Evolutionary conservation across 2,113 vertebrate genomes (phyloP).

Genomic region (Ptyas mucosa): DNA sequence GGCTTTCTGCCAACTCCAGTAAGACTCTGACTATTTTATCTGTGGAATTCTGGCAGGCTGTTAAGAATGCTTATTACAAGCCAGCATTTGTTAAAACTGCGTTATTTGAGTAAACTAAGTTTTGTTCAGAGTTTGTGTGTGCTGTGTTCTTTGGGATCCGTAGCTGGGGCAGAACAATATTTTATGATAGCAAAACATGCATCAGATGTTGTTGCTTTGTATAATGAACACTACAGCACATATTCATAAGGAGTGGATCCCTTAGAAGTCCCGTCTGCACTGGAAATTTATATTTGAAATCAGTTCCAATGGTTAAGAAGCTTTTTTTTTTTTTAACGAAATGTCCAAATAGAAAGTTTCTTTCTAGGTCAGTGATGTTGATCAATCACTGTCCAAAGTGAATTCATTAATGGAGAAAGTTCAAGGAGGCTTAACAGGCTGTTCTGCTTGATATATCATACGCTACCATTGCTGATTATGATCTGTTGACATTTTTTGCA

Average conservation of each 20-base stretch:
- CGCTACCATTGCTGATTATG: background rate
- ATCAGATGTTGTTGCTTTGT: background rate
- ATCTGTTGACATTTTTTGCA: constrained; percentile 60
- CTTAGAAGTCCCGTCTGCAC: background rate
- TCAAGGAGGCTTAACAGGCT: constrained; percentile 47
- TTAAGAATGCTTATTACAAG: no score
- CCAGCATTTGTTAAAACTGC: no score
- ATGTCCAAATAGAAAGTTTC: background rate
- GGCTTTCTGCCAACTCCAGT: no score
- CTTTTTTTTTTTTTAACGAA: background rate
- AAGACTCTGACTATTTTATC: no score
- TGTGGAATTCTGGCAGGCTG: no score
- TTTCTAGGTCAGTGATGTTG: background rate
- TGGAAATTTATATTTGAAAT: background rate
- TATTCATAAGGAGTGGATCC: background rate
- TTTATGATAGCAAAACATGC: background rate
- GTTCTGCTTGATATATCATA: constrained; percentile 38
- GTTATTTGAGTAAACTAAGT: no score
- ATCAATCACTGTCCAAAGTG: background rate
- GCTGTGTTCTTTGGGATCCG: no score
- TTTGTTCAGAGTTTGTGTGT: no score
- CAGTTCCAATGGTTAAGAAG: background rate
- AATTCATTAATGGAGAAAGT: constrained; percentile 34
- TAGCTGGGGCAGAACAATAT: background rate
- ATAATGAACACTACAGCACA: background rate